Conservation (phyloP, 2,113 vertebrate species). For the Ivindomyrus marchei region DNA sequence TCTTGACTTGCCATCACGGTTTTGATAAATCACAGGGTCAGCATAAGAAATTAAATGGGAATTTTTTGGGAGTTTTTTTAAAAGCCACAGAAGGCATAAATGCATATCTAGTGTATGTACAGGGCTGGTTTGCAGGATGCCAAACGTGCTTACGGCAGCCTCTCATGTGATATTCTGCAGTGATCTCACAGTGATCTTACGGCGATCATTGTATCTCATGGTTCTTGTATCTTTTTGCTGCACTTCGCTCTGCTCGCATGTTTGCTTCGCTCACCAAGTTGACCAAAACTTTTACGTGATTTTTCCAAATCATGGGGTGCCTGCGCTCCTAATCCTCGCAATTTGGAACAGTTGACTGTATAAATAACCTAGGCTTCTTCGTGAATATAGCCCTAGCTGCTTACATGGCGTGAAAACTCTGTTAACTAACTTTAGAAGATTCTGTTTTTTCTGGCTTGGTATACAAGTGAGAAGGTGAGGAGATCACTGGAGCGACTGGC, state of each 20-base stretch:
- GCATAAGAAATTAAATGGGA: not conserved
- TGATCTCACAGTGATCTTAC: too few species aligned
- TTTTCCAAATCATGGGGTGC: not conserved
- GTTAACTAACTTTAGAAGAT: not conserved
- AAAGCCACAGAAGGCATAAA: not conserved
- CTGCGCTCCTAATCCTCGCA: not conserved
- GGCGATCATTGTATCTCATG: too few species aligned
- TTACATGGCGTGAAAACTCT: not conserved
- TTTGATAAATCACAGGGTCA: not conserved
- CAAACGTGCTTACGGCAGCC: too few species aligned
- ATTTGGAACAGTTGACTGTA: not conserved
- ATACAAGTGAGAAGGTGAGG: not conserved
- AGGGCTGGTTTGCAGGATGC: too few species aligned
- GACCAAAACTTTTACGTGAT: not conserved
- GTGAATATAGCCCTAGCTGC: not conserved
- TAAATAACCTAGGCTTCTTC: not conserved
- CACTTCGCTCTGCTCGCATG: too few species aligned
- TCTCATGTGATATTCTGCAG: too few species aligned
- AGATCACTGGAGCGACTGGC: not conserved
- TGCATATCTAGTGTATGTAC: too few species aligned
- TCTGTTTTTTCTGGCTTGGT: not conserved
- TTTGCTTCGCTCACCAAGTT: not conserved
- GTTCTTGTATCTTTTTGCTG: too few species aligned
- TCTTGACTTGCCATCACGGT: not conserved
- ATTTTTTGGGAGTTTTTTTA: not conserved